Evolutionary conservation across 64 coral and sea anemone genomes (phyloP).

Genomic region (Pocillopora verrucosa): DNA sequence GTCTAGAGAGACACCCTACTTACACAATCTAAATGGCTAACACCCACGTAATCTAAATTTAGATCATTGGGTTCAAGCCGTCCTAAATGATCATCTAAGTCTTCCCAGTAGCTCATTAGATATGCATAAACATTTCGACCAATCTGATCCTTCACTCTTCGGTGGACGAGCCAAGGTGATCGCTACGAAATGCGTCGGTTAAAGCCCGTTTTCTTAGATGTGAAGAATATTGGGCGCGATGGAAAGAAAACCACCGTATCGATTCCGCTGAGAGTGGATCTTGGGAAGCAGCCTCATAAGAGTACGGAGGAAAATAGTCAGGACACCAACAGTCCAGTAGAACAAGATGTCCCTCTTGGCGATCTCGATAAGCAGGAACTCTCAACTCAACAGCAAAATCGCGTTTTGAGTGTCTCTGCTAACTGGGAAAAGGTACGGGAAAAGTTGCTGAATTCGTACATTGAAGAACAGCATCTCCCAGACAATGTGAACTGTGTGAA

Average conservation of each 20-base stretch:
- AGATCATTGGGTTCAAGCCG: constrained; percentile 28
- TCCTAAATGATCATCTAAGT: constrained; percentile 36
- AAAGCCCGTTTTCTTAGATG: constrained; percentile 32
- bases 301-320: neutral
- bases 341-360: constrained; percentile 35
- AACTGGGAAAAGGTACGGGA: too few species aligned
- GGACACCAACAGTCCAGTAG: neutral
- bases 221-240: constrained; percentile 55
- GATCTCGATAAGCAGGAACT: too few species aligned
- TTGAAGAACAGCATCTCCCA: too few species aligned
- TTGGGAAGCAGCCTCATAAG: constrained; percentile 15
- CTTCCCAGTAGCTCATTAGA: constrained; percentile 30
- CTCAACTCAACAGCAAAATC: too few species aligned
- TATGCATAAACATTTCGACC: constrained; percentile 45
- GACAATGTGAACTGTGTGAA: too few species aligned
- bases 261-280: constrained; percentile 40
- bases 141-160: constrained; percentile 23
- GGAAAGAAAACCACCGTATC: constrained; percentile 36
- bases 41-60: constrained; percentile 27
- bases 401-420: too few species aligned
- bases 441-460: too few species aligned
- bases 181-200: constrained; percentile 32
- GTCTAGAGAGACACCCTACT: too few species aligned
- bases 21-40: constrained; percentile 50
- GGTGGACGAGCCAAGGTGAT: neutral